Percentiles rank a stretch among this genome's conserved stretches.
Conservation (phyloP, 2,113 vertebrate genomes). For the Erinaceus europaeus region DNA sequence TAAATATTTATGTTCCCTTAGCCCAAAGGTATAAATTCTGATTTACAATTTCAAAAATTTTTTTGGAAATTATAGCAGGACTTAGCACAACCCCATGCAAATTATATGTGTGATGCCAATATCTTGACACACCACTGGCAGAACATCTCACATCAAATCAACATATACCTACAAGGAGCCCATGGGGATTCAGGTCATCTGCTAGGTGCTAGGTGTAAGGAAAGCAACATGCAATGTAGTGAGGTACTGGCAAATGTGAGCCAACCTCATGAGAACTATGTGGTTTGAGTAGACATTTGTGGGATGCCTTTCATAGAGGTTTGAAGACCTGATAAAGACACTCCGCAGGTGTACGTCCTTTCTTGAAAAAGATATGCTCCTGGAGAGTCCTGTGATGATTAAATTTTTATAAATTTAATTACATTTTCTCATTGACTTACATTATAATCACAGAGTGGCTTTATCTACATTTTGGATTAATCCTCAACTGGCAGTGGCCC, state of each 20-base stretch:
- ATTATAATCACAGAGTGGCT: constrained; percentile 75
- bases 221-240: constrained; percentile 38
- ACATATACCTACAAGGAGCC: constrained; percentile 44
- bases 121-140: constrained; percentile 40
- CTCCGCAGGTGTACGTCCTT: constrained; percentile 65
- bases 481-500: constrained; percentile 66
- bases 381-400: constrained; percentile 72
- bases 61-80: constrained; percentile 28
- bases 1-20: constrained; percentile 10
- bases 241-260: constrained; percentile 20
- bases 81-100: constrained; percentile 30
- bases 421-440: constrained; percentile 76
- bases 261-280: constrained; percentile 22
- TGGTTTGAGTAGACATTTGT: constrained; percentile 40
- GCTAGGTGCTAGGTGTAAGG: constrained; percentile 42
- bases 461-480: constrained; percentile 77
- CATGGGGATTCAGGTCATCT: constrained; percentile 5
- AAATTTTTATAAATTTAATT: constrained; percentile 77
- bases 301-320: constrained; percentile 36
- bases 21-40: constrained; percentile 46
- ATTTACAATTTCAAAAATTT: constrained; percentile 5
- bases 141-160: constrained; percentile 44
- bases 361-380: constrained; percentile 65
- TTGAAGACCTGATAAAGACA: background rate
- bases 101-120: constrained; percentile 37